Evolutionary conservation across 2,888 invertebrate genomes (phyloP).

Genomic region (Patella depressa): DNA sequence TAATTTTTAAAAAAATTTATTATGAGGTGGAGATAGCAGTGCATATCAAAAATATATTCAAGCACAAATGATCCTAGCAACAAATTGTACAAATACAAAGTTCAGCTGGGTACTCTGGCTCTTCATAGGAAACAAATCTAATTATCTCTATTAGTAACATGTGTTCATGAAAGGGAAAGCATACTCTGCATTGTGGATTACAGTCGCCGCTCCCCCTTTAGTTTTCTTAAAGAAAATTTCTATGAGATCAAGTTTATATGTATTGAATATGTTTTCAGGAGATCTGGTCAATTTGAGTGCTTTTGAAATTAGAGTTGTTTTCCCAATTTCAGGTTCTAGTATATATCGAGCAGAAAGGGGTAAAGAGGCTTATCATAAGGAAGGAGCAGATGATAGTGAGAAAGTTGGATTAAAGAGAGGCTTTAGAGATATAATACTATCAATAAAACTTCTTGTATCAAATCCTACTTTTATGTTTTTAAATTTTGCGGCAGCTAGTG

Average conservation of each 20-base stretch:
- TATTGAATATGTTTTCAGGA: not conserved
- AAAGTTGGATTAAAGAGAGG: conserved; percentile 25
- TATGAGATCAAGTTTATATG: not conserved
- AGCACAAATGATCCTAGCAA: no score
- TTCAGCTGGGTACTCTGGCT: no score
- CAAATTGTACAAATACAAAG: no score
- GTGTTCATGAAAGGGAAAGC: no score
- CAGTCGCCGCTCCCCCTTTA: no score
- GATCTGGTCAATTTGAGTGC: not conserved
- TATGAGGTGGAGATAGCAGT: no score
- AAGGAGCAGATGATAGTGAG: conserved; percentile 5
- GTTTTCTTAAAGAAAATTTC: no score
- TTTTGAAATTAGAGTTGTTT: not conserved
- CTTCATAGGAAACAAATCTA: no score
- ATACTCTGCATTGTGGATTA: no score
- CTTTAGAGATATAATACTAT: conserved; percentile 55
- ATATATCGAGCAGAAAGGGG: conserved; percentile 58
- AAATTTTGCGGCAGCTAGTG: conserved; percentile 68
- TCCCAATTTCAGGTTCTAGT: conserved; percentile 62
- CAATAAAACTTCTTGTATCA: conserved; percentile 58
- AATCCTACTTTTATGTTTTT: conserved; percentile 70
- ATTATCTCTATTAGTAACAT: no score
- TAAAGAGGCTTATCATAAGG: conserved; percentile 50
- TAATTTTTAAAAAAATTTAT: no score
- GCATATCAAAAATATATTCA: no score